Evolutionary conservation across 2,888 invertebrate species (phyloP), one percentile per base, ranked within the genome.

Genomic region (Drosophila quasianomalipes): DNA sequence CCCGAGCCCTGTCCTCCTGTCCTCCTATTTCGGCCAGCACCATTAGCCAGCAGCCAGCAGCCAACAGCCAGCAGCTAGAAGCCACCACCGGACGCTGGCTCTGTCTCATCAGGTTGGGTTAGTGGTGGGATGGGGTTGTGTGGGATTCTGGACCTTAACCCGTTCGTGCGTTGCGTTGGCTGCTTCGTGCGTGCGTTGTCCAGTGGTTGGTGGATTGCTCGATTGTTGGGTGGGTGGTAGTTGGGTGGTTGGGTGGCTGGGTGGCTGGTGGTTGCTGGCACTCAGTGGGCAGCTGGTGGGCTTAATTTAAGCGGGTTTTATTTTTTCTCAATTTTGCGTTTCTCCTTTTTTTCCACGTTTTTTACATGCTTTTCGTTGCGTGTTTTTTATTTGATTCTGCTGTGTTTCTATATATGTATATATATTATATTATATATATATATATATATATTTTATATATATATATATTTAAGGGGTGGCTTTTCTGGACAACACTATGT

Each of bases 231-330:
- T 31, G 55, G 59, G 67, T 63, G 74, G 65, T 28, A 35, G 49
- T 16, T 47, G 74, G 70, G 33, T 47, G 60, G 39, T 19, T 44
- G 41, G 64, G 59, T 28, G 41, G 49, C 14, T 47, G 74, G 64
- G 59, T 55, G 73, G 33, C 16, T n/a, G n/a, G n/a, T n/a, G n/a
- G n/a, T 47, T 63, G 68, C 26, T 57, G 67, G 76, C 55, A 47
- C 22, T 47, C 47, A 37, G 41, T 74, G 79, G 82, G 63, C 83
- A 79, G 88, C 78, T 76, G 90, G 87, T 90, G 86, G 86, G 90
- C 85, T 86, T 86, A 91, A 86, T 86, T 86, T 86, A 89, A 86
- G 86, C 86, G 88, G 91, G 90, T 91, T 89, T 89, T 91, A 89
- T 91, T 86, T 86, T 86, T 83, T 91, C 90, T 82, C 90, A 90